Base-by-base conservation (phyloP, 2,113 vertebrate species). In the Lepisosteus oculatus region DNA sequence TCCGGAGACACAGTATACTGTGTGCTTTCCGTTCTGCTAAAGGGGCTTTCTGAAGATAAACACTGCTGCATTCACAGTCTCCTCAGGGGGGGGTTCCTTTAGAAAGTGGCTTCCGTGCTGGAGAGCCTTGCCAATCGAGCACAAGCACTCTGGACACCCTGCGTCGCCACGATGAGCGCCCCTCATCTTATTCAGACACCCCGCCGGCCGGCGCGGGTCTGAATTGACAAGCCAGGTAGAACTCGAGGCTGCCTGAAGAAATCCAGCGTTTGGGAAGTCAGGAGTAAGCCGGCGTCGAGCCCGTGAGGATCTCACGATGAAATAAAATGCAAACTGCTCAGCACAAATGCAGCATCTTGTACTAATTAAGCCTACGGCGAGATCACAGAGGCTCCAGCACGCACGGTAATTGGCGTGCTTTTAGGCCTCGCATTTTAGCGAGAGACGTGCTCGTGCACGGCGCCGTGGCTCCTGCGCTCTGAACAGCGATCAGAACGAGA, bases 361-460 rank as follows among this genome's bases (percentile, higher is more conserved):
- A 74, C 75, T 80, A 85, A 90, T 89, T 89, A 87, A 85, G 83
- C 85, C 71, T 77, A 79, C 77, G 86, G 75, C 69, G 71, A 81
- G 77, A 85, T 84, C 84, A 82, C 61, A 76, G 61, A 55, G 73
- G 76, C 80, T 61, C 80, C 64, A 71, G 68, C 45, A 3, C 42
- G 70, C 62, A 77, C 70, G 45, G 65, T 41, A 41, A n/a, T 11
- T 15, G 15, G 43, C 64, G 42, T 14, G 51, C 9, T 5, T 9
- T 51, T 9, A 51, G 3, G 47, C 9, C 47, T 51, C 47, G 9
- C 47, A 9, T 51, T 8, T 51, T 51, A 8, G 47, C 47, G 47
- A 51, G 4, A 8, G 15, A 51, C 4, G 4, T 51, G 8, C 59
- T 29, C 14, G 6, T 61, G 6, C 14, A 13, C 13, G 13, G 2